Conservation (phyloP, 2,888 invertebrate genomes). For the Bombyx huttoni region DNA sequence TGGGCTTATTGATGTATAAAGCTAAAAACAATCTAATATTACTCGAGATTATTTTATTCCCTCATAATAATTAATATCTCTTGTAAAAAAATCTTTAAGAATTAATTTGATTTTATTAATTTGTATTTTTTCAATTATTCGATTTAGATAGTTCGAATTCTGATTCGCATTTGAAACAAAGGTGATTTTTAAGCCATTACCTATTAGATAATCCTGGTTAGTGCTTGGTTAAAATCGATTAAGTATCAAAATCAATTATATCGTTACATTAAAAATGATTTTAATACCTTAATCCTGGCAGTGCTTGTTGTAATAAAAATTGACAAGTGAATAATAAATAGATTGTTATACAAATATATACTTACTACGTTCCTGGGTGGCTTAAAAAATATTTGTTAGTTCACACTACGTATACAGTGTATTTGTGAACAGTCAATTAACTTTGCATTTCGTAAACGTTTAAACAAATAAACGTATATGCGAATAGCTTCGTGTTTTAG, state of each 20-base stretch:
- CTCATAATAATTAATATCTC: too few species aligned
- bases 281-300: background rate
- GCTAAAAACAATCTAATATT: too few species aligned
- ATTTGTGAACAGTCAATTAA: background rate
- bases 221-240: background rate
- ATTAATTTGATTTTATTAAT: too few species aligned
- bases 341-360: background rate
- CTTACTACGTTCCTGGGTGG: conserved; percentile 4
- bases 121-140: too few species aligned
- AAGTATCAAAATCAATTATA: background rate
- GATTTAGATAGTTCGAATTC: too few species aligned
- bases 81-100: too few species aligned
- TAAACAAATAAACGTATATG: background rate
- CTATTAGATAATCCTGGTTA: background rate
- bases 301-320: background rate
- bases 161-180: background rate
- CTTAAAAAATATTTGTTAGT: background rate
- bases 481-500: background rate
- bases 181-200: background rate
- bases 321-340: background rate
- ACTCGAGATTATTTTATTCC: too few species aligned
- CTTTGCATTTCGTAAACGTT: background rate
- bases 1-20: too few species aligned
- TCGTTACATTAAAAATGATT: background rate
- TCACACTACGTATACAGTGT: background rate